Conservation (phyloP, 35 echinoderm and acorn worm genomes). For the Strongylocentrotus purpuratus region DNA sequence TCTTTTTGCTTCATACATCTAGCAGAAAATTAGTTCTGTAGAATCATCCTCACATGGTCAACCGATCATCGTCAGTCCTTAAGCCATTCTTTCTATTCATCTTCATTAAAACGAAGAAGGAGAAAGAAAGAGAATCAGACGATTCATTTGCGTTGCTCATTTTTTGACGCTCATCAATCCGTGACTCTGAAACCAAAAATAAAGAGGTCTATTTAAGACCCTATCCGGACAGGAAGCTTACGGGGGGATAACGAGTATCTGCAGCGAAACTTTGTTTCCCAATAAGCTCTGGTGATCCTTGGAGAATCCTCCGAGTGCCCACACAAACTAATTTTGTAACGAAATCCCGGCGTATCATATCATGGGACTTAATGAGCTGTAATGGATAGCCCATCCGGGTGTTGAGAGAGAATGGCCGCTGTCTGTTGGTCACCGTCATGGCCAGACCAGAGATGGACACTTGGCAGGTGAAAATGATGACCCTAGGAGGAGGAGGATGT, state of each 20-base stretch:
- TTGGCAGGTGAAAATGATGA: background rate
- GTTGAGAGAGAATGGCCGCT: conserved; percentile 11
- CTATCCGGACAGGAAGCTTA: conserved; percentile 8
- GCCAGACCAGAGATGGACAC: conserved; percentile 8
- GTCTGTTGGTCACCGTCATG: conserved; percentile 19
- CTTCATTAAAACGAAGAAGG: background rate
- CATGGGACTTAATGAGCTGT: conserved; percentile 47
- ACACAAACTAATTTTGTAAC: conserved; percentile 47
- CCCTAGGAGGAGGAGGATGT: background rate
- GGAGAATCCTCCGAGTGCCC: conserved; percentile 17
- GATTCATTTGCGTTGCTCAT: conserved; percentile 9
- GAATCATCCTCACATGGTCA: background rate
- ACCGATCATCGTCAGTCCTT: background rate
- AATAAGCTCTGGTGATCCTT: conserved; percentile 31
- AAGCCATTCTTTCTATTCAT: background rate
- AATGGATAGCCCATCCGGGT: conserved; percentile 44
- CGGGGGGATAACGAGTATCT: background rate
- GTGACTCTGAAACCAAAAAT: conserved; percentile 1
- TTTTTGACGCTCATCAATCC: conserved; percentile 1
- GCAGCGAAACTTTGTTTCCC: background rate
- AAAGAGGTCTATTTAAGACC: background rate
- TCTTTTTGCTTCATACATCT: background rate
- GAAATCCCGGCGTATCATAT: conserved; percentile 37
- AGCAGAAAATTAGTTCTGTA: background rate
- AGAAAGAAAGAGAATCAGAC: background rate